phyloP scores from a whole-genome alignment of 2,797 vertebrate genomes.

The Acanthurus leucopareius region DNA sequence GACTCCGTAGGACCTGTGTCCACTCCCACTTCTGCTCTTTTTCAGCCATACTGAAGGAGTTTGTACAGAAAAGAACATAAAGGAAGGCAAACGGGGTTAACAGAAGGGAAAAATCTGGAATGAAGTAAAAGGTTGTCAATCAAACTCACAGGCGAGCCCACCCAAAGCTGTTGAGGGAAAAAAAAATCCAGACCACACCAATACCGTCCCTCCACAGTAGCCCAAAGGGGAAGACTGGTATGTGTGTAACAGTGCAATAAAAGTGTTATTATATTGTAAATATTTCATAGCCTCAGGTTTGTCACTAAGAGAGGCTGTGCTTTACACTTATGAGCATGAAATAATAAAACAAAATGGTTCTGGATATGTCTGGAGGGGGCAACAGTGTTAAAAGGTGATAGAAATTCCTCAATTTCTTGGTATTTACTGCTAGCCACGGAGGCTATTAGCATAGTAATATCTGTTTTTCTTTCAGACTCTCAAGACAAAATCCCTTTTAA shows the following conservation, averaged over 20 bases:
- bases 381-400: slow-evolving; percentile 47
- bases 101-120: slow-evolving; percentile 31
- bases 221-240: slow-evolving; percentile 34
- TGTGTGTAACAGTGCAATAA: slow-evolving; percentile 59
- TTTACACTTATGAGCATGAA: slow-evolving; percentile 56
- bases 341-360: slow-evolving; percentile 53
- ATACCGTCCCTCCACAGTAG: slow-evolving; percentile 13
- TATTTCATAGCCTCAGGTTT: slow-evolving; percentile 69
- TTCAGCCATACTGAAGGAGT: slow-evolving; percentile 36
- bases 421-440: slow-evolving; percentile 37
- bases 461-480: neutral
- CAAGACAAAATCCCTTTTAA: slow-evolving; percentile 46
- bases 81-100: slow-evolving; percentile 38
- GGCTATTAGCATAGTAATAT: slow-evolving; percentile 47
- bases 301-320: slow-evolving; percentile 40
- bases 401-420: slow-evolving; percentile 39
- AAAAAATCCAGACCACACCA: slow-evolving; percentile 42
- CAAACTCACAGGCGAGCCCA: slow-evolving; percentile 49
- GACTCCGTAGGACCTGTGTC: slow-evolving; percentile 30
- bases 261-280: slow-evolving; percentile 65
- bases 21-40: slow-evolving; percentile 10
- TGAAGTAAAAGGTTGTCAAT: slow-evolving; percentile 49
- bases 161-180: slow-evolving; percentile 17
- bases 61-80: slow-evolving; percentile 37
- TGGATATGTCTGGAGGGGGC: slow-evolving; percentile 44